These are phyloP conservation scores for Marcusenius ussheri DNA, from an alignment of 2,113 vertebrate species.

Conservation along the genomic window DNA sequence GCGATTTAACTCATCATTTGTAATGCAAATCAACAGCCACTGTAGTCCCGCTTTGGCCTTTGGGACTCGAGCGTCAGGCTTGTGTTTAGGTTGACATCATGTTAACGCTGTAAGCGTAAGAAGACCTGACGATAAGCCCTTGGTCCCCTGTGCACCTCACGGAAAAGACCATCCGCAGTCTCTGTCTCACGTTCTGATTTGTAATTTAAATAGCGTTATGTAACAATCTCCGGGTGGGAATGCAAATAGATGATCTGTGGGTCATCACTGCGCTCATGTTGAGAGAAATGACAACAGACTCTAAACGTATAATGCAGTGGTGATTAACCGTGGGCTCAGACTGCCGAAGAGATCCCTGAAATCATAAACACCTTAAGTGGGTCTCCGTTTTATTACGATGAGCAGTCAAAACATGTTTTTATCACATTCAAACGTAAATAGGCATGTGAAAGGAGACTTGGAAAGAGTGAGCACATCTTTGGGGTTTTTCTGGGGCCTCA, in stretches of 20 bases:
- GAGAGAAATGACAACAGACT: background rate
- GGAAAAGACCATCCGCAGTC: background rate
- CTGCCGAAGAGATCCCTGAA: background rate
- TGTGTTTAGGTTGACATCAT: background rate
- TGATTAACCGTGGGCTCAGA: background rate
- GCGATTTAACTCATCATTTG: background rate
- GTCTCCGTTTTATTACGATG: background rate
- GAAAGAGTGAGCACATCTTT: background rate
- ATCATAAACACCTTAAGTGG: background rate
- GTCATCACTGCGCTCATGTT: background rate
- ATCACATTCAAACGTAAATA: background rate
- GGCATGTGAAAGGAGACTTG: background rate
- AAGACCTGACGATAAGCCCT: background rate
- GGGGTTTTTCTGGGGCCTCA: background rate
- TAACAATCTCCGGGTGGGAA: background rate
- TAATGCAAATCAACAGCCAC: background rate
- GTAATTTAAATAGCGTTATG: conserved; percentile 1
- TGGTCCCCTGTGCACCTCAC: background rate
- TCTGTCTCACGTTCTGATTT: background rate
- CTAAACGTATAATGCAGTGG: background rate
- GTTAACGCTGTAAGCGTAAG: background rate
- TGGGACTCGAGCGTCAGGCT: background rate
- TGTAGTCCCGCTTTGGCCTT: background rate
- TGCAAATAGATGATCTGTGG: background rate
- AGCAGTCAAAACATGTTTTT: background rate